These are phyloP conservation scores for Neoniphon sammara DNA, from an alignment of 2,797 vertebrate species.

Conservation along the genomic window DNA sequence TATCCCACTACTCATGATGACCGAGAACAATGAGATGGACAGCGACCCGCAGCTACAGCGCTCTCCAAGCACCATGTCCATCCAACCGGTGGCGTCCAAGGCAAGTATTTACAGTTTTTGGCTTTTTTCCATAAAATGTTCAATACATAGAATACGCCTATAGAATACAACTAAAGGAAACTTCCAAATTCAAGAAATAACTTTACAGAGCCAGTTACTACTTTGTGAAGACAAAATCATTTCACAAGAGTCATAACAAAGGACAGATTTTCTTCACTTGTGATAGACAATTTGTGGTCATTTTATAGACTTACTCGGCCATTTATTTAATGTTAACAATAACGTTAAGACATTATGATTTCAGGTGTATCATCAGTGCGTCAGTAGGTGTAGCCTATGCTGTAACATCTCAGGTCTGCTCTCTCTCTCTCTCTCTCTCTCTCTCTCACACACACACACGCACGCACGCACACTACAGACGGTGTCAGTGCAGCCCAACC, in stretches of 20 bases:
- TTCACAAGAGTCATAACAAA: no score
- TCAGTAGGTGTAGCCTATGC: conserved; percentile 56
- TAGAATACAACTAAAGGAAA: neutral
- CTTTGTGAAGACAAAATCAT: neutral
- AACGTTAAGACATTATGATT: conserved; percentile 37
- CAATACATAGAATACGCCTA: neutral
- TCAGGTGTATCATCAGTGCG: conserved; percentile 62
- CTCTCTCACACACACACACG: conserved; percentile 1
- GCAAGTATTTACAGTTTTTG: conserved; percentile 72
- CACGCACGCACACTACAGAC: no score
- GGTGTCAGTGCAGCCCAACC: no score
- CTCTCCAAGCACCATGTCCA: conserved; percentile 82
- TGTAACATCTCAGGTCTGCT: conserved; percentile 66
- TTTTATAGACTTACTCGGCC: neutral
- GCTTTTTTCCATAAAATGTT: neutral
- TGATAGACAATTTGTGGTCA: no score
- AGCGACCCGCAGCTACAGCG: conserved; percentile 85
- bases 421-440: conserved; percentile 24
- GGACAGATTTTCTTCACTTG: no score
- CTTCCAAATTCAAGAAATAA: neutral
- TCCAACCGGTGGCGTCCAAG: conserved; percentile 87
- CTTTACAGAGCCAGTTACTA: conserved; percentile 36
- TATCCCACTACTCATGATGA: conserved; percentile 77
- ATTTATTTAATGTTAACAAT: conserved; percentile 16
- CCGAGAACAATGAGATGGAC: conserved; percentile 89